Evolutionary conservation across 2,797 vertebrate species (phyloP), one percentile per base, ranked within the genome.

Genomic region (Orestias chungarensis): DNA sequence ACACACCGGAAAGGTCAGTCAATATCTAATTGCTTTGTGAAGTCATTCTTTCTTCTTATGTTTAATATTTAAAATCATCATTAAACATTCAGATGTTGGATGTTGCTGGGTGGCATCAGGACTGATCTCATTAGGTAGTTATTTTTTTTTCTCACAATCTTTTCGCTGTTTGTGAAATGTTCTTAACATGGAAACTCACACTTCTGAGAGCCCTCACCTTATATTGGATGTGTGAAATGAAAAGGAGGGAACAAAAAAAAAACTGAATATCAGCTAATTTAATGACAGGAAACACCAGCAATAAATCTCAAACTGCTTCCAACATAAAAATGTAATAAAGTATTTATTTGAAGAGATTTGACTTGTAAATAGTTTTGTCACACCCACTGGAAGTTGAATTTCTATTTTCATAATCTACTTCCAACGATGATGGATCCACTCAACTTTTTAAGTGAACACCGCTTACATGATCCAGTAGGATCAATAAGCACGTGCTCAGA

Each of bases 21-120:
- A 89, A 83, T 89, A 90, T 87, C 81, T 87, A 92, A 93, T 91
- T 89, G 88, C 90, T 91, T 87, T 90, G 89, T 92, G 87, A 91
- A 90, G 87, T 85, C 71, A 49, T 73, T 78, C 86, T 93, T 88
- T 91, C 84, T 90, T 90, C 85, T 78, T 70, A 83, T 68, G 75
- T 78, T 93, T 84, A 92, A 92, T 93, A 92, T 88, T 93, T 92
- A 80, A 90, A 83, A 78, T 64, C 43, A 64, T 4, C 78, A 86
- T 92, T 80, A 88, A 91, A 86, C 68, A 85, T 90, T 76, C 73
- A 89, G 52, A 66, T 55, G 79, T 8, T 50, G 74, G 73, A 76
- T 10, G 9, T 57, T 31, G 2, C 52, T 8, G 29, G 29, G 76
- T 66, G 81, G 68, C 71, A 76, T 81, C 54, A 44, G 69, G 64